Base-by-base conservation (phyloP, 2,797 vertebrate species). In the Amblyopsis hoosieri region DNA sequence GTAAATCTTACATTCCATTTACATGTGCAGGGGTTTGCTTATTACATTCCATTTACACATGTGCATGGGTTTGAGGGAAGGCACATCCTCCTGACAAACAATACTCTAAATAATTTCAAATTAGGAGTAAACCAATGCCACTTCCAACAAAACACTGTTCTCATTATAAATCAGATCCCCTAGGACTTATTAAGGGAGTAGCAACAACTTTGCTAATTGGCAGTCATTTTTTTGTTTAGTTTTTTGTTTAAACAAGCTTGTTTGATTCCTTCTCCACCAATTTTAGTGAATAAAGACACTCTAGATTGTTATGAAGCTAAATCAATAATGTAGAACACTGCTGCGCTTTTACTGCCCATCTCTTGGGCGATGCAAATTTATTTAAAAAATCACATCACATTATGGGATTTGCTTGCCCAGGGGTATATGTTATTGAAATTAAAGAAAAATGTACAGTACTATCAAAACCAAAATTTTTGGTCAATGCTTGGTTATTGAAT, bases 101-200 rank as follows among this genome's bases (percentile, higher is more conserved):
- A 94, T 94, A 93, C 87, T 94, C 93, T 91, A 93, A 95, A 94
- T 94, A 85, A 95, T 94, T 95, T 95, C 88, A 94, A 95, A 93
- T 93, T 92, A 93, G 93, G 89, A 90, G 90, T 89, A 92, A 93
- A 85, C 85, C 90, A 92, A 89, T 92, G n/a, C 93, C 37, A 37
- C 37, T 37, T 37, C 90, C 92, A 93, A 90, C 92, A 90, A 84
- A 93, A 90, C 87, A 84, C 85, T 84, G 89, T 87, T 93, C 85
- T 92, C 91, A 77, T 93, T 92, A 93, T 92, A 75, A 82, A 85
- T 93, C 88, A 72, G 77, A 91, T 92, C 94, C 94, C 94, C 85
- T 76, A 92, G 93, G 94, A 93, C 92, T 95, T 93, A 93, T 95
- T 95, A 95, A 92, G 78, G 85, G 86, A 89, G 86, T 92, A 72